Evolutionary conservation across 1,140 invertebrate species (phyloP), one percentile per base, ranked within the genome.

Genomic region (Matsumurasca onukii): DNA sequence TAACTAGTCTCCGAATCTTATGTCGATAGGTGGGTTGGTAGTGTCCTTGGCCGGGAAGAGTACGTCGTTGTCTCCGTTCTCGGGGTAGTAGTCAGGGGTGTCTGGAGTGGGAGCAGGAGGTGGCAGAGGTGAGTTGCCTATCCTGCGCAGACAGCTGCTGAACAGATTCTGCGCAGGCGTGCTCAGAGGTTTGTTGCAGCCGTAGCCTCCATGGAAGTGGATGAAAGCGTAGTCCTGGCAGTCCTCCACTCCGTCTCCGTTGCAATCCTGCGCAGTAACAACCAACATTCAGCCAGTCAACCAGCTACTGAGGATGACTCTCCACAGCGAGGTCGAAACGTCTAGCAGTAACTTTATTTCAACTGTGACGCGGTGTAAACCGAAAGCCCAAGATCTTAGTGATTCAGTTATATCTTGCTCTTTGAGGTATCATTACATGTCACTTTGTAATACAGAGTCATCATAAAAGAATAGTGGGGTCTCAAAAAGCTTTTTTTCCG

Each of bases 201-300:
- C 78, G 55, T 77, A 77, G 0, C 81, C 80, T 1, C 85, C 85
- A 69, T 85, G 80, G 72, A 82, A 82, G 75, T 88, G 86, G 66
- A 88, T 86, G 76, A 85, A 80, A 70, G 85, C 84, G 75, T 82
- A 88, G 75, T 89, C 87, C 51, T 80, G 81, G 71, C 87, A 89
- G 72, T 85, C 78, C 0, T 87, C 84, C 1, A 80, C 76, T 1
- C 84, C 85, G 73, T 86, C 84, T 0, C 72, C 74, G 73, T 87
- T 86, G 74, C 86, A 88, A 75, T 88, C 86, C 82, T 83, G 74
- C n/a, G 73, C n/a, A n/a, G n/a, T n/a, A n/a, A n/a, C n/a, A n/a
- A n/a, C n/a, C n/a, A n/a, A n/a, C n/a, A n/a, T n/a, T n/a, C n/a
- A n/a, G n/a, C n/a, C n/a, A n/a, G n/a, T n/a, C n/a, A n/a, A n/a